Evolutionary conservation across 2,113 vertebrate genomes (phyloP).

Genomic region (Periophthalmodon schlosseri): DNA sequence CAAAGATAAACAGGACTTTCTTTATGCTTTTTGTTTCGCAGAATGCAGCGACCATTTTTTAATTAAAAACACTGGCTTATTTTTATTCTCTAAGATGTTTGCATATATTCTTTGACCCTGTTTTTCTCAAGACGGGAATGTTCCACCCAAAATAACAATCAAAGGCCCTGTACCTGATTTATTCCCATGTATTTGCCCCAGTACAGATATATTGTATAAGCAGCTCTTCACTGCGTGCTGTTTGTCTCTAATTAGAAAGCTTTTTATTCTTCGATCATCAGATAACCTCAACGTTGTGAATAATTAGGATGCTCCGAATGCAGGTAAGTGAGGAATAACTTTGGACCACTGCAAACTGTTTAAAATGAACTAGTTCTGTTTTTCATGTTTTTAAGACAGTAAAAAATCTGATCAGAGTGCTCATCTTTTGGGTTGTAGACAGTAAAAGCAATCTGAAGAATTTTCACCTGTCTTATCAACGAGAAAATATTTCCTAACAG

Average conservation of each 20-base stretch:
- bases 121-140: not conserved
- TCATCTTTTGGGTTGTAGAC: not conserved
- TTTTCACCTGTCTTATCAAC: slow-evolving; percentile 11
- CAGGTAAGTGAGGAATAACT: too few relatives aligned
- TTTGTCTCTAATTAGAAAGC: too few relatives aligned
- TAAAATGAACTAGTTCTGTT: too few relatives aligned
- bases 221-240: too few relatives aligned
- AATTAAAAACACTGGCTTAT: slow-evolving; percentile 15
- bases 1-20: slow-evolving; percentile 15
- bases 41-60: slow-evolving; percentile 15
- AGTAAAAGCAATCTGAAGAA: not conserved
- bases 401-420: too few relatives aligned
- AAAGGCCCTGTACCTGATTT: not conserved
- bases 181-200: too few relatives aligned
- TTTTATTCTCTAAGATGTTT: slow-evolving; percentile 12
- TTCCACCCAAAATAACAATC: slow-evolving; percentile 14
- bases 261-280: too few relatives aligned
- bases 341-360: too few relatives aligned
- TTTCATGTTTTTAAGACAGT: too few relatives aligned
- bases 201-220: too few relatives aligned
- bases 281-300: too few relatives aligned
- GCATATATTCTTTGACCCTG: slow-evolving; percentile 4
- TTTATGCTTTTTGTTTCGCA: slow-evolving; percentile 23
- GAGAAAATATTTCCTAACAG: not conserved
- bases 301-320: too few relatives aligned